Percentiles rank a stretch among this genome's conserved stretches.
phyloP scores from a whole-genome alignment of 2,888 invertebrate species.

The Oxyscelio sp. region DNA sequence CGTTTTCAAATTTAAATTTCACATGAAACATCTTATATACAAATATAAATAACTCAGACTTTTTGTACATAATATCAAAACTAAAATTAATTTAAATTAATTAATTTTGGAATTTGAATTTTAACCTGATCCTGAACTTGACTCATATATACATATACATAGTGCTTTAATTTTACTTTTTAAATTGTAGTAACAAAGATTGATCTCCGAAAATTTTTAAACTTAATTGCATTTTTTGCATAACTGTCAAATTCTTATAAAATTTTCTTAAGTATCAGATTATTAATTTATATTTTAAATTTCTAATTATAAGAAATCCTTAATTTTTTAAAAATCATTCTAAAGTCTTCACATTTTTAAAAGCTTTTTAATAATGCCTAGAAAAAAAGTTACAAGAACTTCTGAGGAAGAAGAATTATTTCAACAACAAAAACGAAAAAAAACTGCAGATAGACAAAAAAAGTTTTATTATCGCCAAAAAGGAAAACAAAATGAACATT shows the following conservation, averaged over 20 bases:
- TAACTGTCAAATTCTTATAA: too few species aligned
- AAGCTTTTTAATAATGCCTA: conserved; percentile 3
- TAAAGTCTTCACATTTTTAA: background rate
- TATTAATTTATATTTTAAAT: background rate
- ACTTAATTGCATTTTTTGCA: too few species aligned
- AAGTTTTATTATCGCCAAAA: background rate
- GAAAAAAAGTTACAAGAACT: conserved; percentile 6
- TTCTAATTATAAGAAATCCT: background rate
- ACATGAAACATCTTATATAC: too few species aligned
- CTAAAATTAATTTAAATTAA: too few species aligned
- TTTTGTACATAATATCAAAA: too few species aligned
- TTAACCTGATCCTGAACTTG: background rate
- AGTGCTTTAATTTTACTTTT: too few species aligned
- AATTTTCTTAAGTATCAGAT: background rate
- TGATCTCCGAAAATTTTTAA: too few species aligned
- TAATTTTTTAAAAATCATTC: background rate
- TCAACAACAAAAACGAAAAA: conserved; percentile 17
- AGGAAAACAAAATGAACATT: background rate
- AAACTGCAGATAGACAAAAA: conserved; percentile 6
- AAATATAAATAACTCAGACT: too few species aligned
- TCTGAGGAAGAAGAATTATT: conserved; percentile 5
- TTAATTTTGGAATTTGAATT: too few species aligned
- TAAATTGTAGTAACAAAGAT: too few species aligned
- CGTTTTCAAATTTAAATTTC: too few species aligned
- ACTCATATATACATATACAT: too few species aligned